phyloP scores from a whole-genome alignment of 1,140 invertebrate species.

The Tetranychus cinnabarinus region DNA sequence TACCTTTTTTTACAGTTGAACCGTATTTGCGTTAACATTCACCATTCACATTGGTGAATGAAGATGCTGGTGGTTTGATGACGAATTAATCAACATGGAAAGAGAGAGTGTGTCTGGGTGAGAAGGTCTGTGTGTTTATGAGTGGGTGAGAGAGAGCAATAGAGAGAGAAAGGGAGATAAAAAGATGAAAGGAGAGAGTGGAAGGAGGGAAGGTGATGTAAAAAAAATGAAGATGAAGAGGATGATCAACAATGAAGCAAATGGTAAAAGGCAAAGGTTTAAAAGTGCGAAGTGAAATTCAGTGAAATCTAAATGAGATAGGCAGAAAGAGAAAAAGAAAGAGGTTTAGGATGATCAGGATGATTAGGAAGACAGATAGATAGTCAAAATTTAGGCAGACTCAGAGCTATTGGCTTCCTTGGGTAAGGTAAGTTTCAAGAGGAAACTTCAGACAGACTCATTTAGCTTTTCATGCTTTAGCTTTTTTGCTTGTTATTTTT shows the following conservation, averaged over 20 bases:
- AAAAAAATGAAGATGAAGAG: background rate
- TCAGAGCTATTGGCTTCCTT: too few relatives aligned
- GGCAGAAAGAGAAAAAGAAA: background rate
- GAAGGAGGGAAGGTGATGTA: background rate
- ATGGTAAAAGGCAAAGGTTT: background rate
- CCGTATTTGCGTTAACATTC: too few relatives aligned
- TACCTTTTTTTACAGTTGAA: too few relatives aligned
- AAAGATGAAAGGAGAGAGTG: background rate
- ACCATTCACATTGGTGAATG: too few relatives aligned
- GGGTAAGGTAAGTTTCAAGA: too few relatives aligned
- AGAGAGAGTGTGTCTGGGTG: background rate
- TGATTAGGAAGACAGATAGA: background rate
- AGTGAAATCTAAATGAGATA: background rate
- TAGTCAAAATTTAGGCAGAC: too few relatives aligned
- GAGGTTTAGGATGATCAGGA: background rate
- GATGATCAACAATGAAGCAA: background rate
- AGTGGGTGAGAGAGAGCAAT: background rate
- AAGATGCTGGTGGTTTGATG: too few relatives aligned
- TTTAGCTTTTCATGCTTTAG: too few relatives aligned
- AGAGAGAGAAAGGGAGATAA: background rate
- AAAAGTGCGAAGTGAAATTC: background rate
- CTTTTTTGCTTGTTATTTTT: too few relatives aligned
- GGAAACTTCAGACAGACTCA: too few relatives aligned
- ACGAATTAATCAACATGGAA: too few relatives aligned
- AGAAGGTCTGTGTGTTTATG: background rate